Evolutionary conservation across 1,140 invertebrate species (phyloP).

Genomic region (Hetaerina americana): DNA sequence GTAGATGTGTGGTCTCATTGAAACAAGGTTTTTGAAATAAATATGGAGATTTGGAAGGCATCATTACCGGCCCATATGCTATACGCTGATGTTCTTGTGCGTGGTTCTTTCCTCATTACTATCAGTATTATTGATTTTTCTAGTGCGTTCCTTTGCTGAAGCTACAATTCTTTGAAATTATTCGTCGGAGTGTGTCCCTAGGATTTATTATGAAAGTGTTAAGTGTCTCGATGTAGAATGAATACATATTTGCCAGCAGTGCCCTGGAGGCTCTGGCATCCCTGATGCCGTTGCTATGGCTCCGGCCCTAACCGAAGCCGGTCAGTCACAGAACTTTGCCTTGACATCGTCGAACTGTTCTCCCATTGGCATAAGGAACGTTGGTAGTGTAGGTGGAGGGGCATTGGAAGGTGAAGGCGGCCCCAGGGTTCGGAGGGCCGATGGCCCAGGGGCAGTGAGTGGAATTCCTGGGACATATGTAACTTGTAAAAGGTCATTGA

Average conservation of each 20-base stretch:
- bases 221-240: background rate
- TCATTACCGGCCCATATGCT: background rate
- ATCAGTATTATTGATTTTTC: background rate
- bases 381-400: background rate
- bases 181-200: too few relatives aligned
- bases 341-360: slow-evolving; percentile 32
- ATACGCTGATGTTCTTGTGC: background rate
- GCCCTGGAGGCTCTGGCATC: slow-evolving; percentile 26
- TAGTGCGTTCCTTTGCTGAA: background rate
- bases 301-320: slow-evolving; percentile 53
- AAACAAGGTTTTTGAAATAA: background rate
- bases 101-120: background rate
- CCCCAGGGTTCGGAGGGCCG: background rate
- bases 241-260: background rate
- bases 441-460: background rate
- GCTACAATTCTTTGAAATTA: too few relatives aligned
- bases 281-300: slow-evolving; percentile 53
- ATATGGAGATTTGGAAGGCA: background rate
- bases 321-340: slow-evolving; percentile 44
- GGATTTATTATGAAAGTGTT: too few relatives aligned
- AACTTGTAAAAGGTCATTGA: background rate
- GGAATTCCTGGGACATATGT: background rate
- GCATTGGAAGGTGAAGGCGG: background rate
- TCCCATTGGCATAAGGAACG: slow-evolving; percentile 19
- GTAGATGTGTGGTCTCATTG: background rate